These are phyloP conservation scores for Glaucomys volans DNA, from an alignment of 2,113 vertebrate genomes.

Conservation along the genomic window DNA sequence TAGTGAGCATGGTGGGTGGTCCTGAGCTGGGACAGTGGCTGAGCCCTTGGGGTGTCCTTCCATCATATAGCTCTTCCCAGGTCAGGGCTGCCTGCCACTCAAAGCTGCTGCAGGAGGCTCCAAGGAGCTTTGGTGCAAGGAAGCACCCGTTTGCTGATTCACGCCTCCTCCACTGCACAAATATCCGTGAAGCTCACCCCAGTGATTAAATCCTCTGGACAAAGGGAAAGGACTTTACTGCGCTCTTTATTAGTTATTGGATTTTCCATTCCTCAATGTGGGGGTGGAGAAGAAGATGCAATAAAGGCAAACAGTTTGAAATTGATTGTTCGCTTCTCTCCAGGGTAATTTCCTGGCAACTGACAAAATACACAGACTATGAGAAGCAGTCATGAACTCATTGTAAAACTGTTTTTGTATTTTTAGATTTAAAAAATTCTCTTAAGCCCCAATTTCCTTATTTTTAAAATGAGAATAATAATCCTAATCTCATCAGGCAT, in stretches of 20 bases:
- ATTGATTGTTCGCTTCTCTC: conserved; percentile 73
- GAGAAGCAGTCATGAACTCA: neutral
- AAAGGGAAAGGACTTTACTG: conserved; percentile 52
- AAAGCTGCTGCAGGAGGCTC: no score
- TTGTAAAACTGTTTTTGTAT: conserved; percentile 33
- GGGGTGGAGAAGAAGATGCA: conserved; percentile 71
- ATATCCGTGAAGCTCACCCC: conserved; percentile 68
- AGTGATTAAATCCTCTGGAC: conserved; percentile 67
- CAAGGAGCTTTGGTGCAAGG: neutral
- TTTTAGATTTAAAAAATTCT: conserved; percentile 43
- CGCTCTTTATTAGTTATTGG: conserved; percentile 80
- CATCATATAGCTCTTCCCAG: neutral
- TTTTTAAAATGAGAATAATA: conserved; percentile 47
- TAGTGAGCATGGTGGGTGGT: no score
- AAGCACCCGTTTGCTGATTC: neutral
- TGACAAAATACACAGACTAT: conserved; percentile 59
- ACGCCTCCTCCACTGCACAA: conserved; percentile 33
- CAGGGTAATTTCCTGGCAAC: conserved; percentile 75
- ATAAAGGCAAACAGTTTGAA: conserved; percentile 76
- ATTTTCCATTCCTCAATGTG: conserved; percentile 78
- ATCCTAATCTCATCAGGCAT: neutral
- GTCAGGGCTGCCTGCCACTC: no score
- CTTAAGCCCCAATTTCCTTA: conserved; percentile 3
- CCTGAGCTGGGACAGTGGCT: rapidly evolving
- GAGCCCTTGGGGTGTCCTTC: neutral